Percentiles rank a stretch among this genome's conserved stretches.
Conservation (phyloP, 1,140 invertebrate genomes). For the Zaprionus davidi region DNA sequence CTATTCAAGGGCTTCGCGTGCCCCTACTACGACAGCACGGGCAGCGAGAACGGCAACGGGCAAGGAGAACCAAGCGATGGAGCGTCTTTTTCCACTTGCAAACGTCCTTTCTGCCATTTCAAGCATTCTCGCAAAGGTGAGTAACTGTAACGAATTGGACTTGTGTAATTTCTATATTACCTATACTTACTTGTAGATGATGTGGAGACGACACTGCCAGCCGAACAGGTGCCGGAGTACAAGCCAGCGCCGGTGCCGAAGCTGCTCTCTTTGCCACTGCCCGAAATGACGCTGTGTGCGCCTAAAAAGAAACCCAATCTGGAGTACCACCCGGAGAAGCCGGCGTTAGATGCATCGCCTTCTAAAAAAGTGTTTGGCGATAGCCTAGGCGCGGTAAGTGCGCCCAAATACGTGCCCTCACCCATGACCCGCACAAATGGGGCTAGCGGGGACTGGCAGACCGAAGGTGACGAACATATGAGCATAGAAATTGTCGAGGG, state of each 20-base stretch:
- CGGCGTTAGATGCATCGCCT: slow-evolving; percentile 74
- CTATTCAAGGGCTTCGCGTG: slow-evolving; percentile 93
- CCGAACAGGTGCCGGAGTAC: slow-evolving; percentile 54
- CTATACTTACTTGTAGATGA: slow-evolving; percentile 59
- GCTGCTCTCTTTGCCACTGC: slow-evolving; percentile 67
- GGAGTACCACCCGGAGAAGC: slow-evolving; percentile 80
- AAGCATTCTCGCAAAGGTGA: slow-evolving; percentile 90
- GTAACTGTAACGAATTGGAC: slow-evolving; percentile 12
- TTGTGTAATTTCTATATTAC: not conserved
- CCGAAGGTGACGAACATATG: slow-evolving; percentile 34
- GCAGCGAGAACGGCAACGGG: slow-evolving; percentile 2
- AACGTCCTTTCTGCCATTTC: slow-evolving; percentile 95
- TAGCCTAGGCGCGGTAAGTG: slow-evolving; percentile 23
- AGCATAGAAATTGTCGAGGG: slow-evolving; percentile 32
- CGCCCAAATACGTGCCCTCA: slow-evolving; percentile 84
- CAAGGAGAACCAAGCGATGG: slow-evolving; percentile 21
- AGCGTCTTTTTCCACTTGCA: slow-evolving; percentile 86
- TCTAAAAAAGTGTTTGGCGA: slow-evolving; percentile 49
- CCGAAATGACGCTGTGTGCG: slow-evolving; percentile 51
- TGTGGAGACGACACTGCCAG: slow-evolving; percentile 41
- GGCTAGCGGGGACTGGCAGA: slow-evolving; percentile 20
- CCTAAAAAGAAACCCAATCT: slow-evolving; percentile 65
- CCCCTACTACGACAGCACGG: slow-evolving; percentile 90
- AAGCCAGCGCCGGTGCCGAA: slow-evolving; percentile 72
- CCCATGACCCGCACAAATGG: slow-evolving; percentile 33